Conservation (phyloP, 2,888 invertebrate genomes). For the Spicauda simplicius region DNA sequence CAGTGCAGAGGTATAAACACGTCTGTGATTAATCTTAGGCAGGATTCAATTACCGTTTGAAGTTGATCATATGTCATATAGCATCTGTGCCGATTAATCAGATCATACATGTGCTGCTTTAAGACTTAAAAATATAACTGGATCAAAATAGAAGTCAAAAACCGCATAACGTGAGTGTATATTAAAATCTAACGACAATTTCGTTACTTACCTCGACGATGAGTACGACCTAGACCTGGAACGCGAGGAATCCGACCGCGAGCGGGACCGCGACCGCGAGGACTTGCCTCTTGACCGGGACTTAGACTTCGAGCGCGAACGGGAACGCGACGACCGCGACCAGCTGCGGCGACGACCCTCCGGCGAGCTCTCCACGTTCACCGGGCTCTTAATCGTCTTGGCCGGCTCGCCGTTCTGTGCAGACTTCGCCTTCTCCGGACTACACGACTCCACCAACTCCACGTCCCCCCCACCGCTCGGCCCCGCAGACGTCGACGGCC, state of each 20-base stretch:
- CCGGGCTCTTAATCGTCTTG: constrained; percentile 47
- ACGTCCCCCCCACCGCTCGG: background rate
- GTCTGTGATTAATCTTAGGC: too few relatives aligned
- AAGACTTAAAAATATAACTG: too few relatives aligned
- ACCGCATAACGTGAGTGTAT: too few relatives aligned
- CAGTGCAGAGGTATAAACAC: too few relatives aligned
- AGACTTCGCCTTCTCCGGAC: background rate
- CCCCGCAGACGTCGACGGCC: constrained; percentile 56
- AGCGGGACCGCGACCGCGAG: constrained; percentile 62
- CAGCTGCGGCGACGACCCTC: constrained; percentile 56
- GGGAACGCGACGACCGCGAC: constrained; percentile 61
- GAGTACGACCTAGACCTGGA: constrained; percentile 65
- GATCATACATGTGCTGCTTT: too few relatives aligned
- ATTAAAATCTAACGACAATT: too few relatives aligned
- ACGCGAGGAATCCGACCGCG: constrained; percentile 57
- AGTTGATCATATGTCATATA: too few relatives aligned
- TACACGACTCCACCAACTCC: background rate
- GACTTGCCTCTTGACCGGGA: constrained; percentile 59
- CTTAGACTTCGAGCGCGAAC: constrained; percentile 49
- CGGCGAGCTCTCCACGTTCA: constrained; percentile 55
- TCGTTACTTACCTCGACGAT: constrained; percentile 72
- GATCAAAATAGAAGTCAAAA: too few relatives aligned
- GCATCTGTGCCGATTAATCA: too few relatives aligned
- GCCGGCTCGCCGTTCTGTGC: background rate
- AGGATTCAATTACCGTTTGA: too few relatives aligned